Base-by-base conservation (phyloP, 2,888 invertebrate genomes). In the Epinotia brunnichana region DNA sequence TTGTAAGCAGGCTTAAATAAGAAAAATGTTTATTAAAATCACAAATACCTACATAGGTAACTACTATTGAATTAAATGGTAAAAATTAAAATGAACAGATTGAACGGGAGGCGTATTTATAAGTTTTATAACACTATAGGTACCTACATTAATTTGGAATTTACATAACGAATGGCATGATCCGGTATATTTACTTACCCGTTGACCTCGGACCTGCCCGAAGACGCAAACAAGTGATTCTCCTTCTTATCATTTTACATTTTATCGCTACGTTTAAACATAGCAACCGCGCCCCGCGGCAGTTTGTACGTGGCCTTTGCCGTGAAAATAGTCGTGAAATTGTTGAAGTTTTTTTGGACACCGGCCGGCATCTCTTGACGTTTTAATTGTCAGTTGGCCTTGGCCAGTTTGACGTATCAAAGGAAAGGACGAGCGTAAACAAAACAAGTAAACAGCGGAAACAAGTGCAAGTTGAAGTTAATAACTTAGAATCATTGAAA, bases 161-260 rank as follows among this genome's bases (percentile, higher is more conserved):
- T 69, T 73, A 69, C 72, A 73, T 73, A 69, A 44, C 19, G 53
- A 63, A 73, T 73, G 68, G 62, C 73, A 59, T 68, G 44, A 72
- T 41, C 24, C 54, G 62, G 62, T 44, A 53, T 61, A 74, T 67
- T 24, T 60, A 74, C 74, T 41, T 75, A 73, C 78, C 70, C 63
- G 85, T 81, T 82, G 83, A 83, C 87, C 87, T 86, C 81, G 85
- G 29, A 77, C 78, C 79, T 78, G 71, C 62, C 41, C 63, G 64
- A 76, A 76, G 78, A 80, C 77, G 80, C 79, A 83, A 83, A 82
- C 81, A 83, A 84, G 71, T 70, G 74, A 73, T 69, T 76, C 73
- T 76, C 70, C 80, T 75, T 78, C 78, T 82, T 85, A 83, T 82
- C 82, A 77, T 77, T 79, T 80, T 83, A 84, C 82, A 56, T 10